phyloP scores from a whole-genome alignment of 2,888 invertebrate species.

The Hecatera dysodea region DNA sequence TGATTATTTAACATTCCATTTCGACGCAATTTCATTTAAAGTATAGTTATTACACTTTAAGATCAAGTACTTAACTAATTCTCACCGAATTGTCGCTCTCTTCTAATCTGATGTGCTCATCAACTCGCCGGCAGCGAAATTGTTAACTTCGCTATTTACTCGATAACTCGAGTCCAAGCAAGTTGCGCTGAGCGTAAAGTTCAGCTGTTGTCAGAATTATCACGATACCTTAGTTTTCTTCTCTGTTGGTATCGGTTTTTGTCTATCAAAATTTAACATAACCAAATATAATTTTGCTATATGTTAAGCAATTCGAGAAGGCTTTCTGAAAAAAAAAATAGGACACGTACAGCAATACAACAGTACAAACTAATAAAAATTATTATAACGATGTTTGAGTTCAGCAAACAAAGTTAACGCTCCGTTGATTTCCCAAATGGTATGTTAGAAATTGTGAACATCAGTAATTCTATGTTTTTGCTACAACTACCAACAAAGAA shows the following conservation, averaged over 20 bases:
- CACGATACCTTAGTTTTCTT: too few species aligned
- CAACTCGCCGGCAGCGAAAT: too few species aligned
- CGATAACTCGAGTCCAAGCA: too few species aligned
- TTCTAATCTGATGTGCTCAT: too few species aligned
- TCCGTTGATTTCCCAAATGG: slow-evolving; percentile 54
- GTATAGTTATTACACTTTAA: too few species aligned
- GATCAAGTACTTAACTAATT: too few species aligned
- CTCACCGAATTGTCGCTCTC: too few species aligned
- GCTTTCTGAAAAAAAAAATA: neutral
- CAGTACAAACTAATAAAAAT: slow-evolving; percentile 43
- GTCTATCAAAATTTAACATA: neutral
- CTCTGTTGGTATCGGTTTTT: neutral
- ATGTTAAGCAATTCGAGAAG: too few species aligned
- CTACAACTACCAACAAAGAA: neutral
- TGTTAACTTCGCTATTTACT: too few species aligned
- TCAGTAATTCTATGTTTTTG: slow-evolving; percentile 20
- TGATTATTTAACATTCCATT: neutral
- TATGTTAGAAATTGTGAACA: slow-evolving; percentile 29
- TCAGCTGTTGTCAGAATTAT: too few species aligned
- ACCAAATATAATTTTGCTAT: neutral
- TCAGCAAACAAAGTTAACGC: slow-evolving; percentile 37
- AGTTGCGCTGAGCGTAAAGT: too few species aligned
- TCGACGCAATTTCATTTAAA: too few species aligned
- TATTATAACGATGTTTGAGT: slow-evolving; percentile 30
- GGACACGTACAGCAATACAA: slow-evolving; percentile 9